Evolutionary conservation across 2,113 vertebrate genomes (phyloP).

Genomic region (Tapirus terrestris): DNA sequence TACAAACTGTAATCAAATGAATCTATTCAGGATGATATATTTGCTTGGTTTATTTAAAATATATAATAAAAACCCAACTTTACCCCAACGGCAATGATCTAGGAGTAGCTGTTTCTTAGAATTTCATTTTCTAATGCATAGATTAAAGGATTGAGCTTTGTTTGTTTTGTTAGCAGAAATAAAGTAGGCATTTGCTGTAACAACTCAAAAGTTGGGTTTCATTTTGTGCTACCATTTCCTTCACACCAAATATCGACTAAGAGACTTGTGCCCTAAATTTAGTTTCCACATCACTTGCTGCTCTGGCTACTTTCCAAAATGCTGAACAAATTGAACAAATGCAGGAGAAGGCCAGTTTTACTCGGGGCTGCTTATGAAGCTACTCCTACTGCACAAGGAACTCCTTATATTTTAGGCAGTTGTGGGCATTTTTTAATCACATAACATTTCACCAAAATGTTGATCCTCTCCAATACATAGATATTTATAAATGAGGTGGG

Average conservation of each 20-base stretch:
- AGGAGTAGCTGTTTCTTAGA: neutral
- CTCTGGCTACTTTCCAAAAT: constrained; percentile 6
- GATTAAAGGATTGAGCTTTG: neutral
- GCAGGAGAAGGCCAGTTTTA: neutral
- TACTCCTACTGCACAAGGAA: neutral
- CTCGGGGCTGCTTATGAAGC: neutral
- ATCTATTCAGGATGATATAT: constrained; percentile 55
- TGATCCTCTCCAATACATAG: neutral
- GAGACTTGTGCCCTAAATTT: neutral
- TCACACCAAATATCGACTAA: neutral
- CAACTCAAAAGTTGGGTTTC: neutral
- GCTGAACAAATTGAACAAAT: neutral
- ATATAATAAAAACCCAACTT: neutral
- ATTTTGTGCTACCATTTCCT: neutral
- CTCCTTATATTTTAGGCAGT: neutral
- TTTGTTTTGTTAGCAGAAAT: constrained; percentile 40
- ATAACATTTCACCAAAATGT: neutral
- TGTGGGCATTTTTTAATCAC: neutral
- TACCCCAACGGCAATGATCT: neutral
- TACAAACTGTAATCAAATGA: neutral
- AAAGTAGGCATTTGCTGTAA: neutral
- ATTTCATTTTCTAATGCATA: neutral
- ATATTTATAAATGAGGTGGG: neutral
- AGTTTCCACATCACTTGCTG: neutral
- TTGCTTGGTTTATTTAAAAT: constrained; percentile 14